These are phyloP conservation scores for Akabosia matsudoensis DNA, from an alignment of 1,140 invertebrate genomes.

Conservation along the genomic window DNA sequence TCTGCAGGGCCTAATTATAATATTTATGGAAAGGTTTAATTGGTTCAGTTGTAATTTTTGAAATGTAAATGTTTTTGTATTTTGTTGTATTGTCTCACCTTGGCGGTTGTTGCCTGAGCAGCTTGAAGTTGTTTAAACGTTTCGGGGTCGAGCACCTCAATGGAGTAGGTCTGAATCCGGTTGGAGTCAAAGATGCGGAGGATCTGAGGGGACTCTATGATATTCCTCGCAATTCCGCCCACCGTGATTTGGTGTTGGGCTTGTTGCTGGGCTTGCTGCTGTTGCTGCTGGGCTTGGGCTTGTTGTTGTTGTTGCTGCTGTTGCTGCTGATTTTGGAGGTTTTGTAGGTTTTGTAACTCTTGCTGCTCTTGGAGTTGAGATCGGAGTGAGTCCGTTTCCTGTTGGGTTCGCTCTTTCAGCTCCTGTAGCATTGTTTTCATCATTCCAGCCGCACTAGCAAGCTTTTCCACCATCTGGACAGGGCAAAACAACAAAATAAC, in stretches of 20 bases:
- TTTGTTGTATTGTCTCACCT: background rate
- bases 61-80: background rate
- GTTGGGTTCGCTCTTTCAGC: conserved; percentile 43
- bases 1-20: background rate
- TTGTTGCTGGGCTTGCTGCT: conserved; percentile 27
- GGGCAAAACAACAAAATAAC: background rate
- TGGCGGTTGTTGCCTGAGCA: conserved; percentile 21
- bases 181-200: conserved; percentile 47
- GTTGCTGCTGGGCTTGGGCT: conserved; percentile 33
- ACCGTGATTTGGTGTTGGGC: conserved; percentile 34
- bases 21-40: background rate
- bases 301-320: conserved; percentile 26
- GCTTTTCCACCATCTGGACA: conserved; percentile 40
- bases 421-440: conserved; percentile 45
- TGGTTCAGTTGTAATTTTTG: no score
- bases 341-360: conserved; percentile 39
- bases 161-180: conserved; percentile 46
- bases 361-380: conserved; percentile 40
- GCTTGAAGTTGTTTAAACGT: conserved; percentile 27
- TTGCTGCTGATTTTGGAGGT: conserved; percentile 22
- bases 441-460: conserved; percentile 35
- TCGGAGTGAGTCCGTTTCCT: conserved; percentile 40
- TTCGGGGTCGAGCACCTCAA: conserved; percentile 45
- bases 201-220: conserved; percentile 36
- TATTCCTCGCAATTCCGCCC: conserved; percentile 33